Percentiles rank a stretch among this genome's conserved stretches.
Conservation (phyloP, 64 coral and sea anemone genomes). For the Dendronephthya gigantea region DNA sequence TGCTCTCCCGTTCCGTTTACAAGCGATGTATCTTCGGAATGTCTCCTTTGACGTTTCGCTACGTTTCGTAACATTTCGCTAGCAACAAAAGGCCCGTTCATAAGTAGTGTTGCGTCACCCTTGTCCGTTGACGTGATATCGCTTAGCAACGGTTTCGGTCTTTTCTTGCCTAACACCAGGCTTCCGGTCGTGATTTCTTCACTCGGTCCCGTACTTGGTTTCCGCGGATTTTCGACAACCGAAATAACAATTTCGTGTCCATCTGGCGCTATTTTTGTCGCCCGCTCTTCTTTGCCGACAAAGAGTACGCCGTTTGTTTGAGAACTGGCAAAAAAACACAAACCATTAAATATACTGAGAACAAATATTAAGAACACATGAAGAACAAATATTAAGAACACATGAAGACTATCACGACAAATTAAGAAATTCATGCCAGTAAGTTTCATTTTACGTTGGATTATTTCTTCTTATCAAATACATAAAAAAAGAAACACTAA, state of each 20-base stretch:
- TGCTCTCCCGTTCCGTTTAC: not conserved
- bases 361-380: too few relatives aligned
- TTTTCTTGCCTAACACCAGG: not conserved
- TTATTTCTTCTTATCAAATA: too few relatives aligned
- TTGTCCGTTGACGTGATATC: not conserved
- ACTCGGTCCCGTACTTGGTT: not conserved
- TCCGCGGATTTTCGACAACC: not conserved
- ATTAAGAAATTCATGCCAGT: too few relatives aligned
- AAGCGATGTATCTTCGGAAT: not conserved
- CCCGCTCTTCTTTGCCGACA: not conserved
- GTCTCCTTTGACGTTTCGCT: not conserved
- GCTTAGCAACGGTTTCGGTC: not conserved
- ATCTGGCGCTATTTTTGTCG: not conserved
- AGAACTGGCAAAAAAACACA: not conserved
- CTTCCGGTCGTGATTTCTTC: not conserved
- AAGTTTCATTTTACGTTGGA: too few relatives aligned
- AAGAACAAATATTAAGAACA: too few relatives aligned
- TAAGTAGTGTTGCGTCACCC: not conserved
- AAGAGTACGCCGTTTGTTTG: not conserved
- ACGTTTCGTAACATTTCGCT: constrained; percentile 20
- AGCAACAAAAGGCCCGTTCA: constrained; percentile 7
- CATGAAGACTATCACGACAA: too few relatives aligned
- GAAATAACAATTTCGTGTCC: constrained; percentile 7
- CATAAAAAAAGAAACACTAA: too few relatives aligned
- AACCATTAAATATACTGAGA: too few relatives aligned